These are phyloP conservation scores for Eurystomus gularis DNA, from an alignment of 2,113 vertebrate genomes.

Conservation along the genomic window DNA sequence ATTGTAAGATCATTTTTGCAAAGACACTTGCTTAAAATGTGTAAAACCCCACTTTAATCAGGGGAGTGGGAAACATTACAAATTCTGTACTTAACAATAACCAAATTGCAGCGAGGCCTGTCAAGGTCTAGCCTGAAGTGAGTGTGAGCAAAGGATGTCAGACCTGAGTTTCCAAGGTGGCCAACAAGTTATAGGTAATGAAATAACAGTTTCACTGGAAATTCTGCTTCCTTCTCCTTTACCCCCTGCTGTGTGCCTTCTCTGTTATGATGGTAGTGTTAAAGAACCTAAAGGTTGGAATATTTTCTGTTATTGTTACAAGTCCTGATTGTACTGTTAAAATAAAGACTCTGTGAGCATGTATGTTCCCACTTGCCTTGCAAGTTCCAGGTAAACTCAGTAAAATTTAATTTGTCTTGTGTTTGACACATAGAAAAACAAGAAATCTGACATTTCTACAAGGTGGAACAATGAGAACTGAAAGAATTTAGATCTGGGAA, in stretches of 20 bases:
- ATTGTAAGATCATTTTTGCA: neutral
- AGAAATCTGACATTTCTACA: neutral
- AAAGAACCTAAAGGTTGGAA: neutral
- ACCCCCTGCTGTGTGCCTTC: neutral
- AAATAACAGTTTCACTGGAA: neutral
- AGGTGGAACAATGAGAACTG: neutral
- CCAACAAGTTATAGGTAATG: neutral
- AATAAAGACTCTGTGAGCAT: neutral
- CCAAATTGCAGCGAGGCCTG: neutral
- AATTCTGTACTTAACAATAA: neutral
- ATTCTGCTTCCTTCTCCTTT: neutral
- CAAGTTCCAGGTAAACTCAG: neutral
- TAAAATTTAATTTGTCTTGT: neutral
- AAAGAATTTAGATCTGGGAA: neutral
- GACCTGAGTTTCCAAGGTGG: neutral
- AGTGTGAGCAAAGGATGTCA: neutral
- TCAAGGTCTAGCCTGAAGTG: neutral
- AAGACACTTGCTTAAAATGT: neutral
- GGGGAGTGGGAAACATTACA: neutral
- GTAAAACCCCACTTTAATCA: neutral
- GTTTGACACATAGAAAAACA: neutral
- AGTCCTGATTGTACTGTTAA: neutral
- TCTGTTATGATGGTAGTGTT: neutral
- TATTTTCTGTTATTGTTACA: neutral
- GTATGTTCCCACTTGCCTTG: neutral